Conservation (phyloP, 1,140 invertebrate genomes). For the Meteorus sp. region DNA sequence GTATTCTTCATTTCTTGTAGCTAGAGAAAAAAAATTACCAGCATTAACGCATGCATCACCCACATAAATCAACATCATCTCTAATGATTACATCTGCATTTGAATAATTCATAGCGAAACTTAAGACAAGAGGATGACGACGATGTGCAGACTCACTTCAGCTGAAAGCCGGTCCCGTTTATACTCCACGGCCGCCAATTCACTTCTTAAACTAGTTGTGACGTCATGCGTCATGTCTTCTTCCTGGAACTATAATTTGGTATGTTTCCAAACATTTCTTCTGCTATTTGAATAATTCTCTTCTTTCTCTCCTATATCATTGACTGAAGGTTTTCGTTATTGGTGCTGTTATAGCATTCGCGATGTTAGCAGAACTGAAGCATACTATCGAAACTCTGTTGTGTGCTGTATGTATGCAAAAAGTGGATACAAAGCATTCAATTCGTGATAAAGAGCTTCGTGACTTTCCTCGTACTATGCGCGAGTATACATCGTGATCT, state of each 20-base stretch:
- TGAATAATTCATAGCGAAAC: background rate
- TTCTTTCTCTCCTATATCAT: slow-evolving; percentile 7
- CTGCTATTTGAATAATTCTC: too few relatives aligned
- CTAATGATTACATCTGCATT: background rate
- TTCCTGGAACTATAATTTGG: slow-evolving; percentile 60
- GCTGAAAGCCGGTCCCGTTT: slow-evolving; percentile 76
- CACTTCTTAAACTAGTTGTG: slow-evolving; percentile 73
- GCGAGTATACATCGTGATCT: slow-evolving; percentile 4
- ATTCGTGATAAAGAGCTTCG: slow-evolving; percentile 26
- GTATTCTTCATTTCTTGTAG: slow-evolving; percentile 69
- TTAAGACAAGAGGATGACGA: background rate
- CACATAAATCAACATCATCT: slow-evolving; percentile 7
- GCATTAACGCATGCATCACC: too few relatives aligned
- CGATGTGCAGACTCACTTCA: slow-evolving; percentile 39
- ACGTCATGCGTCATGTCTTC: slow-evolving; percentile 64
- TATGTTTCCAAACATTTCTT: too few relatives aligned
- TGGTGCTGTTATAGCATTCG: background rate
- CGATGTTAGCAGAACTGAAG: background rate
- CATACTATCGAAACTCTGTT: background rate
- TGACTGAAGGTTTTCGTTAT: slow-evolving; percentile 5
- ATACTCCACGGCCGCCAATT: slow-evolving; percentile 77
- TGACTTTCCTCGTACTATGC: slow-evolving; percentile 10
- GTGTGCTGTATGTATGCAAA: too few relatives aligned
- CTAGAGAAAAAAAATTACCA: too few relatives aligned
- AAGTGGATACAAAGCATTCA: background rate